These are phyloP conservation scores for Euura lappo DNA, from an alignment of 1,140 invertebrate genomes.

Conservation along the genomic window DNA sequence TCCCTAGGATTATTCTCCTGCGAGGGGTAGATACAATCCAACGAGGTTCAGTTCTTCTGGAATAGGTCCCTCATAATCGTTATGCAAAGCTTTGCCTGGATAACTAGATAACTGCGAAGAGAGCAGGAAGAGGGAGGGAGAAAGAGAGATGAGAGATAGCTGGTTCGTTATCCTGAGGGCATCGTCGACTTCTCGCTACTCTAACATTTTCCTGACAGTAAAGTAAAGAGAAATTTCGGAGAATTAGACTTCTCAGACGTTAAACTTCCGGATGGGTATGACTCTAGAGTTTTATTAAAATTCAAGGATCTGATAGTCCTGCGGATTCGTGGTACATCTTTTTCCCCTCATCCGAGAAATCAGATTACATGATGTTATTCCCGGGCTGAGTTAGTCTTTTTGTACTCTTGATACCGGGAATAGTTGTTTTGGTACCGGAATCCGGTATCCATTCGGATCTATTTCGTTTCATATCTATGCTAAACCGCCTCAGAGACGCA, in stretches of 20 bases:
- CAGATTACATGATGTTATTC: no score
- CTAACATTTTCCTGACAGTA: slow-evolving; percentile 1
- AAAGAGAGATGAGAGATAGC: neutral
- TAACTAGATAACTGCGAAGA: slow-evolving; percentile 34
- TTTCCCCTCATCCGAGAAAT: no score
- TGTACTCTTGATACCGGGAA: neutral
- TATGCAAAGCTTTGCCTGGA: slow-evolving; percentile 37
- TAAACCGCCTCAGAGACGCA: neutral
- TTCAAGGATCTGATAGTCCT: no score
- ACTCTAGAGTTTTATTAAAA: no score
- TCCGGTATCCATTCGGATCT: neutral
- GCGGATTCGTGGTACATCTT: no score
- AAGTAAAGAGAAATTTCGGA: neutral
- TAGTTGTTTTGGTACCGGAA: slow-evolving; percentile 4
- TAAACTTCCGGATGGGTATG: neutral
- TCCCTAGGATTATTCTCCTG: neutral
- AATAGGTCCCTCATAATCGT: slow-evolving; percentile 40
- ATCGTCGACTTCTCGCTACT: neutral
- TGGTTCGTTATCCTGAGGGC: neutral
- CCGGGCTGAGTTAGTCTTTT: no score
- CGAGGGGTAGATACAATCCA: slow-evolving; percentile 3
- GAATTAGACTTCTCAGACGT: neutral
- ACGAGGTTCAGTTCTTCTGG: slow-evolving; percentile 13
- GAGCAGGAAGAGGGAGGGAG: neutral
- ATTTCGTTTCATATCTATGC: neutral